Evolutionary conservation across 2,888 invertebrate genomes (phyloP), one percentile per base, ranked within the genome.

Genomic region (Drosophila phalerata): DNA sequence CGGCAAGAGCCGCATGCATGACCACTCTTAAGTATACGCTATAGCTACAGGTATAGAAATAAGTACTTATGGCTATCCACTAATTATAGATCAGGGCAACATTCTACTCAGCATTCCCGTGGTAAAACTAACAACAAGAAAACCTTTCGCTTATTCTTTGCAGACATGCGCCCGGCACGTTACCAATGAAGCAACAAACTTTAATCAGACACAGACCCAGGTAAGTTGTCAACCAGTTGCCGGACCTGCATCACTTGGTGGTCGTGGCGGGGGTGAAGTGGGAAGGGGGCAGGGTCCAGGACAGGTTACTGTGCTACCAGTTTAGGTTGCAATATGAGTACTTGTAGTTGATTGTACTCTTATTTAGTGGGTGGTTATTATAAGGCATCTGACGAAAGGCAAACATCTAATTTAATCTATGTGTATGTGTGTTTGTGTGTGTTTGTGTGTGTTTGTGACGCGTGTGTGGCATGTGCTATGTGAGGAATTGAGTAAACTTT

Each of bases 151-250:
- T 72, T 65, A 56, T 68, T 53, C 68, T 53, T 48, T 65, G 60
- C 79, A 84, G 84, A 84, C 86, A 84, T 84, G 84, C 79, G 86
- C 81, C 77, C 51, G 74, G 86, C 84, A 85, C 84, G 86, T 83
- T 86, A 79, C 84, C 86, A 81, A 84, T 84, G 84, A 84, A 79
- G 86, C 84, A 83, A 75, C 69, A 74, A 65, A 84, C 81, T 86
- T 84, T 84, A 81, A 84, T 83, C 83, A 81, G 85, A 82, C 82
- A 74, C 85, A 82, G 82, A 76, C 81, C 74, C 86, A 86, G 86
- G 84, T 84, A 69, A 84, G 84, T 86, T 85, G 83, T 79, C 83
- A 85, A 79, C 79, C 57, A 51, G 68, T 37, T 57, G 47, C 45
- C 22, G 43, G 43, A 37, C 45, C 37, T 47, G 57, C 22, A 43